Conservation (phyloP, 2,113 vertebrate species). For the Coreoperca whiteheadi region DNA sequence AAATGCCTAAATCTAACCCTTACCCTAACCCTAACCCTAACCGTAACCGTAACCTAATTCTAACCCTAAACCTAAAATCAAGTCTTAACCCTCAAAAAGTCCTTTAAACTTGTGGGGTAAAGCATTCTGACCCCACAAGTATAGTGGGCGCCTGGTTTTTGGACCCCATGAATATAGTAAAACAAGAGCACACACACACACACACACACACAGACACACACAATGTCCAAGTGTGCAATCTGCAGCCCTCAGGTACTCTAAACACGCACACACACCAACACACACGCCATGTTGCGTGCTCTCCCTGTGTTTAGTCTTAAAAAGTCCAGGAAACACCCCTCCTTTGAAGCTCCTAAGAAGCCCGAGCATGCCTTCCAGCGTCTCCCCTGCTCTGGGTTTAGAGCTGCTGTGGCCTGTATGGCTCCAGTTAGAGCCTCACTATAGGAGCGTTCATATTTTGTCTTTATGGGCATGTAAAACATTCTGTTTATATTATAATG, state of each 20-base stretch:
- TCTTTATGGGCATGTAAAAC: constrained; percentile 76
- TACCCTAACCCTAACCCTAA: too few species aligned
- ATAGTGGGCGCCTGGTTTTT: too few species aligned
- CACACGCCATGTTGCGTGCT: constrained; percentile 67
- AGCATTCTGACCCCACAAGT: too few species aligned
- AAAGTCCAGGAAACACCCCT: constrained; percentile 71
- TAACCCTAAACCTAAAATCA: too few species aligned
- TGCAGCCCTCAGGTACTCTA: constrained; percentile 66
- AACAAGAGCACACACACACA: constrained; percentile 8
- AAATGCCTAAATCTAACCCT: too few species aligned
- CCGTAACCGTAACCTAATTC: too few species aligned
- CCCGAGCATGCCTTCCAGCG: constrained; percentile 62
- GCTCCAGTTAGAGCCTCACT: constrained; percentile 65
- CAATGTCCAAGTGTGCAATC: constrained; percentile 42
- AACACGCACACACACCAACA: constrained; percentile 59
- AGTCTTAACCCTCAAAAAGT: too few species aligned
- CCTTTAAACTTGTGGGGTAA: too few species aligned
- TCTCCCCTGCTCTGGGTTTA: constrained; percentile 46
- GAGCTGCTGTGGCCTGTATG: constrained; percentile 59
- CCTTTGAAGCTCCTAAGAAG: constrained; percentile 73
- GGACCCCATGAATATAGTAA: too few species aligned
- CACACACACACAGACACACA: constrained; percentile 31
- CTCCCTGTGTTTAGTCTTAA: constrained; percentile 72
- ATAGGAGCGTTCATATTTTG: constrained; percentile 63
- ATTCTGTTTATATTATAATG: constrained; percentile 76